Base-by-base conservation (phyloP, 2,797 vertebrate species). In the Parambassis ranga region DNA sequence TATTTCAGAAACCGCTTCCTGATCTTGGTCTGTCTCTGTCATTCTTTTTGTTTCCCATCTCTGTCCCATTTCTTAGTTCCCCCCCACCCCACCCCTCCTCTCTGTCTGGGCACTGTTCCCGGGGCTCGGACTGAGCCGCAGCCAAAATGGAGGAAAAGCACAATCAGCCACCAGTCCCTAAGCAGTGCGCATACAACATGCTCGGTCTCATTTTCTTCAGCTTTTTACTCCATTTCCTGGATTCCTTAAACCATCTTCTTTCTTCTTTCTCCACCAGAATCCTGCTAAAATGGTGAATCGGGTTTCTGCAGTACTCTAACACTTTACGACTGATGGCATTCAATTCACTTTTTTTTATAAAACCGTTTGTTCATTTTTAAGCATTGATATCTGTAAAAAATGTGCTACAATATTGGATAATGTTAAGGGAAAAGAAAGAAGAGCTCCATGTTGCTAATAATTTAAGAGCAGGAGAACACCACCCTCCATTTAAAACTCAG, bases 121-220 rank as follows among this genome's bases (percentile, higher is more conserved):
- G 63, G 77, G 79, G 75, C 80, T 87, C 71, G 80, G 84, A 88
- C 84, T 83, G 81, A 92, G 88, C 86, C 86, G 87, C 71, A 87
- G 84, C 89, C 86, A 90, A 90, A 89, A 91, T 89, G 89, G 87
- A 90, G 86, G 84, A 91, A 90, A 89, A 90, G 89, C 86, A 87
- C 87, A 91, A 84, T 90, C 82, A 84, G 75, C 74, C 78, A 75
- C 79, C 66, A 77, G 83, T 85, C 79, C 80, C 85, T 38, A 74
- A 82, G 77, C 79, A 67, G 66, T 60, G 66, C 60, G 79, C 79
- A 76, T 33, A 76, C 69, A 85, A 72, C 64, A 77, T 71, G 73
- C 74, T 71, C 50, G 58, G 65, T 71, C 36, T 73, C 32, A 53
- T 55, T 75, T 80, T 64, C 43, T 66, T 43, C 53, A 73, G 73